phyloP scores from a whole-genome alignment of 2,797 vertebrate species.

The Myotis findleyi region DNA sequence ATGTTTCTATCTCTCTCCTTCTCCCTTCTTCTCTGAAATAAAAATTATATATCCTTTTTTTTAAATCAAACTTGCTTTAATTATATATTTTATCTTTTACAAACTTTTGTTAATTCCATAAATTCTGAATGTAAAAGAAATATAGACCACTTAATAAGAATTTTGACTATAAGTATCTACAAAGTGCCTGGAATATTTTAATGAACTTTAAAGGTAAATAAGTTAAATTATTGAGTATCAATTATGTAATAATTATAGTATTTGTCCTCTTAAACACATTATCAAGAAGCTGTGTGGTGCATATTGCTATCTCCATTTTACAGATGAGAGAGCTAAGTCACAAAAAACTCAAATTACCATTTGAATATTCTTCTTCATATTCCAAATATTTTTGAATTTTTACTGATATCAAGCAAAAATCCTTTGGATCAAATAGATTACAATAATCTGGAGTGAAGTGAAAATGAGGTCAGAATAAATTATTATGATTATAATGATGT shows the following conservation, averaged over 20 bases:
- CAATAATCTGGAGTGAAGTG: background rate
- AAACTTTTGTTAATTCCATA: background rate
- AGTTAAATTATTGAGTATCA: background rate
- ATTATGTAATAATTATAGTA: background rate
- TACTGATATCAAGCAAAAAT: background rate
- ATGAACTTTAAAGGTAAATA: background rate
- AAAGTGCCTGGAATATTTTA: background rate
- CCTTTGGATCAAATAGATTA: background rate
- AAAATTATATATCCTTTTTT: background rate
- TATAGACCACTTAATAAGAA: background rate
- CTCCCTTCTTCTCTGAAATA: no score
- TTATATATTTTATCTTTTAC: background rate
- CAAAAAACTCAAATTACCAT: background rate
- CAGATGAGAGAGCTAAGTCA: background rate
- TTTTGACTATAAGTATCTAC: background rate
- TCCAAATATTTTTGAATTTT: background rate
- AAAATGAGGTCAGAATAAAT: background rate
- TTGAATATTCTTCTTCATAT: background rate
- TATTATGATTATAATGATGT: background rate
- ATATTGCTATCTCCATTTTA: background rate
- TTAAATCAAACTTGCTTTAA: background rate
- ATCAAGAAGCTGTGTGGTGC: background rate
- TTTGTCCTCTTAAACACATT: background rate
- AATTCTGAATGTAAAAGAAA: constrained; percentile 12
- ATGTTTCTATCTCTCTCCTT: no score